Evolutionary conservation across 2,888 invertebrate genomes (phyloP), one percentile per base, ranked within the genome.

Genomic region (Aspidapion aeneum): DNA sequence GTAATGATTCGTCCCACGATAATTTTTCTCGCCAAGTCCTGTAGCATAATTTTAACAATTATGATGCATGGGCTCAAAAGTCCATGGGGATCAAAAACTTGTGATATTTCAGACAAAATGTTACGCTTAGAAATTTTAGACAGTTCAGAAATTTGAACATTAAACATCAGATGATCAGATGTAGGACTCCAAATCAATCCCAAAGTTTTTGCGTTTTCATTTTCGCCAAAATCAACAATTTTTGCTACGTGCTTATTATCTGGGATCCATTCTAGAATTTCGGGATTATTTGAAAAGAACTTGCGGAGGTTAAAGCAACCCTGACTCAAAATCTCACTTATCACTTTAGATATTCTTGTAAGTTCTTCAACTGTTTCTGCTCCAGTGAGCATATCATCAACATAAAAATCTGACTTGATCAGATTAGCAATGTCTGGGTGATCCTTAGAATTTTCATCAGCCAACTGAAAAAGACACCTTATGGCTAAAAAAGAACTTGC

Each of bases 81-180:
- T 1, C 68, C 70, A 18, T 69, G 55, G 1, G 69, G 69, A 35
- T 70, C 68, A 58, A 67, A 70, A 12, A 70, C 59, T 61, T 67
- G 62, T 0, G 68, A 60, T 16, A 61, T 69, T 18, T 21, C 54
- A 9, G 70, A 70, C 19, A 70, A 54, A 19, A 69, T 59, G 17
- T 21, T 21, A 16, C 66, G 51, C 35, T 66, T 64, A 0, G 66
- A 22, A 2, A 62, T 21, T 49, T 63, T 58, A 9, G 20, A 19
- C n/a, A 18, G 21, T 35, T 22, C n/a, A 21, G 57, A 21, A 54
- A 52, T 52, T 35, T 57, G 57, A 48, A 60, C 58, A 5, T 59
- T 55, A 52, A 21, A 63, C 63, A 60, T 61, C n/a, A 63, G 19
- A 3, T 1, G 49, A 50, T 64, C 61, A 3, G 48, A 3, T 35